Evolutionary conservation across 2,888 invertebrate species (phyloP).

Genomic region (Lamproptera curius): DNA sequence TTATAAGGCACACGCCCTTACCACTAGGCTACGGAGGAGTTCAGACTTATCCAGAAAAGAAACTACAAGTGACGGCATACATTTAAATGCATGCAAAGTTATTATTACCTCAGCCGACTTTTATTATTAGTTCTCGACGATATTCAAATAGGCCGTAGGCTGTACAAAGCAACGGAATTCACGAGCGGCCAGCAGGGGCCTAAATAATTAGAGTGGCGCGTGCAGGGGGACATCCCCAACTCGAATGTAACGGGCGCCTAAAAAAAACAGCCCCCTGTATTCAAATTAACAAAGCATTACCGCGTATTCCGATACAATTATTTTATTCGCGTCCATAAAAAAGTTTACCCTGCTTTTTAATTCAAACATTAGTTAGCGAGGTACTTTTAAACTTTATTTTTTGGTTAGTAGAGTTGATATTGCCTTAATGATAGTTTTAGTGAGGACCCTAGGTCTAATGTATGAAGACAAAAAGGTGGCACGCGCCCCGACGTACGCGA

Average conservation of each 20-base stretch:
- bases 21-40: no score
- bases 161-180: slow-evolving; percentile 56
- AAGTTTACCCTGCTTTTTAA: slow-evolving; percentile 37
- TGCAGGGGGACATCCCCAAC: slow-evolving; percentile 51
- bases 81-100: no score
- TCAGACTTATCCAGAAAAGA: no score
- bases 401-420: slow-evolving; percentile 33
- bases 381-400: slow-evolving; percentile 28
- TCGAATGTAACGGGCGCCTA: slow-evolving; percentile 29
- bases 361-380: no score
- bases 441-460: slow-evolving; percentile 44
- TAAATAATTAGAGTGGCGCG: slow-evolving; percentile 75
- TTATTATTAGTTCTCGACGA: no score
- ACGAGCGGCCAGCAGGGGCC: slow-evolving; percentile 61
- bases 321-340: slow-evolving; percentile 47
- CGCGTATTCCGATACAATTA: slow-evolving; percentile 65
- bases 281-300: slow-evolving; percentile 77
- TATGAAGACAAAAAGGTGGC: slow-evolving; percentile 74
- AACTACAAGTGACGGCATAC: no score
- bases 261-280: slow-evolving; percentile 55
- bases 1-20: no score
- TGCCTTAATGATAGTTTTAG: slow-evolving; percentile 11
- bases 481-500: slow-evolving; percentile 66
- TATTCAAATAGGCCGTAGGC: no score
- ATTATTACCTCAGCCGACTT: no score